Evolutionary conservation across 1,140 invertebrate species (phyloP).

Genomic region (Listronotus bonariensis): DNA sequence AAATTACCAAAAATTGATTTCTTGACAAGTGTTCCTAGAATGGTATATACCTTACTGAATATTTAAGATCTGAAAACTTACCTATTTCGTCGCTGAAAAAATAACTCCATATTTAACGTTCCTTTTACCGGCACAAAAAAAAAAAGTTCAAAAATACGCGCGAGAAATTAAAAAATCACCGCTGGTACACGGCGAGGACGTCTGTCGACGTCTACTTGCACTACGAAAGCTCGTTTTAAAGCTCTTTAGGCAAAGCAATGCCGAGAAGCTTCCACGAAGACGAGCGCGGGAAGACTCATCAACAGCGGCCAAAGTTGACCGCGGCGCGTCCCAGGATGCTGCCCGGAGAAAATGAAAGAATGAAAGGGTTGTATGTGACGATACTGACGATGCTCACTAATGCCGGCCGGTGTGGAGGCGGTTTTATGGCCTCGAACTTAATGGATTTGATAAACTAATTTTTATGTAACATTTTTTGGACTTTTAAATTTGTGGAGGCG

Average conservation of each 20-base stretch:
- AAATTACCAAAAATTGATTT: too few relatives aligned
- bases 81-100: too few relatives aligned
- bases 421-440: constrained; percentile 5
- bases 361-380: constrained; percentile 9
- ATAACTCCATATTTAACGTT: too few relatives aligned
- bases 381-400: not conserved
- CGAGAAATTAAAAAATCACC: too few relatives aligned
- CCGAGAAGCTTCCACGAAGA: constrained; percentile 2
- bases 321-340: not conserved
- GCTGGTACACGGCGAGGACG: too few relatives aligned
- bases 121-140: too few relatives aligned
- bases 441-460: constrained; percentile 1
- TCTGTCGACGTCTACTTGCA: not conserved
- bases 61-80: too few relatives aligned
- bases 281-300: constrained; percentile 9
- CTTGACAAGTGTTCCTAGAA: too few relatives aligned
- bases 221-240: not conserved
- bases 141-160: too few relatives aligned
- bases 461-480: not conserved
- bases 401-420: not conserved
- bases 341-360: not conserved
- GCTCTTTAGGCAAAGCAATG: not conserved
- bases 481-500: too few relatives aligned
- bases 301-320: constrained; percentile 1
- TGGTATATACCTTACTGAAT: too few relatives aligned